Evolutionary conservation across 2,797 vertebrate species (phyloP), one percentile per base, ranked within the genome.

Genomic region (Sebastes cheni): DNA sequence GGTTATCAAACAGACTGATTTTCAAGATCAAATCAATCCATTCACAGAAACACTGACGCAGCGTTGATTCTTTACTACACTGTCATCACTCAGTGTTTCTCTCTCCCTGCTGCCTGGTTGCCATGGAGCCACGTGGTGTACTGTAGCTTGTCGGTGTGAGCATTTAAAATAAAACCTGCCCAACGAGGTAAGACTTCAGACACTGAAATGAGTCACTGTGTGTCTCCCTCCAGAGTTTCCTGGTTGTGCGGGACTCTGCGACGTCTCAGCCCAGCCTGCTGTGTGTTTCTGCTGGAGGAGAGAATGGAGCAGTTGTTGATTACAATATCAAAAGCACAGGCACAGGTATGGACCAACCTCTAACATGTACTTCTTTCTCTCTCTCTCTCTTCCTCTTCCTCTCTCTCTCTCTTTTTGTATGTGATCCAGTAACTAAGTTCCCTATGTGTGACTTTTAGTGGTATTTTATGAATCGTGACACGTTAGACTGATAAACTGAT

Each of bases 151-250:
- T 30, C 66, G 29, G 54, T 1, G 1, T 30, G 58, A 75, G 4
- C 6, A 30, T 65, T 69, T 56, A 3, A 65, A 32, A 74, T 18
- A 61, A 74, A 61, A 23, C 0, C 78, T 83, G 72, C 56, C 80
- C 30, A 29, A 61, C 70, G 3, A 23, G 79, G 29, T 70, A 23
- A 39, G 18, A 2, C 34, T 20, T 65, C 30, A 58, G 3, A 11
- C 42, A 46, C 34, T 72, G 67, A 90, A 75, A 81, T 86, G 86
- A 90, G 60, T 91, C 88, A 88, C 56, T 39, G 23, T 67, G 23
- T 84, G 10, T 81, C 61, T 89, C 82, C 79, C 67, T 75, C 20
- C 86, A 96, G 96, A 96, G 95, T 81, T 96, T 96, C 92, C 93
- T 96, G 86, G 84, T 96, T 62, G 87, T 96, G 67, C 72, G 81